Conservation (phyloP, 1,140 invertebrate genomes). For the Drosophila kanapiae region DNA sequence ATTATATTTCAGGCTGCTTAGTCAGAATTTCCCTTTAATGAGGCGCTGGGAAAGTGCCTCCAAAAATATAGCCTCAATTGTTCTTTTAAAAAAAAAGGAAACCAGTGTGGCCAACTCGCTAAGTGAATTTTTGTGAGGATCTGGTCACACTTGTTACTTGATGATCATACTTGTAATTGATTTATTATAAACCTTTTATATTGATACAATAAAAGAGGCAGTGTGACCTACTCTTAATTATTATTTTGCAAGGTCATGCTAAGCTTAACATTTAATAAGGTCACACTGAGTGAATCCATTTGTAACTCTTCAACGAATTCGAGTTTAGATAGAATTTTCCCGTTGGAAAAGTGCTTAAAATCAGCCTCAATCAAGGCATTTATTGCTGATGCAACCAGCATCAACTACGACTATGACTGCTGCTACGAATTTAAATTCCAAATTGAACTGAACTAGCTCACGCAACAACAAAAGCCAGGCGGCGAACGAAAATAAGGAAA, state of each 20-base stretch:
- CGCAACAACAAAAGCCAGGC: conserved; percentile 39
- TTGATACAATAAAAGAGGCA: no score
- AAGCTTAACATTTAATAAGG: no score
- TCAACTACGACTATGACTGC: background rate
- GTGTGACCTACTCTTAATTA: background rate
- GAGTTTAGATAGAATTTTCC: background rate
- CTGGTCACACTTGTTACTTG: background rate
- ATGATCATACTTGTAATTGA: no score
- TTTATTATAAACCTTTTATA: no score
- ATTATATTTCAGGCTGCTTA: conserved; percentile 6
- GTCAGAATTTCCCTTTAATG: conserved; percentile 15
- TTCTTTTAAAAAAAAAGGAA: background rate
- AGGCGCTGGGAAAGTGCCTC: conserved; percentile 13
- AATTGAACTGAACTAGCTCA: conserved; percentile 70
- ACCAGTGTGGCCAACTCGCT: background rate
- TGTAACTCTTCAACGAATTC: background rate
- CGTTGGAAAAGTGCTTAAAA: conserved; percentile 5
- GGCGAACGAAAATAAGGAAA: conserved; percentile 80
- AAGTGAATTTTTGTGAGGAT: background rate
- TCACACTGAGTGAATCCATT: background rate
- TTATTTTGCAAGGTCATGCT: background rate
- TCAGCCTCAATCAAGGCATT: conserved; percentile 29
- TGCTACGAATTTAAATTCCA: conserved; percentile 46
- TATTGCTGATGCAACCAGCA: conserved; percentile 31
- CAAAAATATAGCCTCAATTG: background rate